These are phyloP conservation scores for Oryzias javanicus DNA, from an alignment of 2,113 vertebrate species.

Conservation along the genomic window DNA sequence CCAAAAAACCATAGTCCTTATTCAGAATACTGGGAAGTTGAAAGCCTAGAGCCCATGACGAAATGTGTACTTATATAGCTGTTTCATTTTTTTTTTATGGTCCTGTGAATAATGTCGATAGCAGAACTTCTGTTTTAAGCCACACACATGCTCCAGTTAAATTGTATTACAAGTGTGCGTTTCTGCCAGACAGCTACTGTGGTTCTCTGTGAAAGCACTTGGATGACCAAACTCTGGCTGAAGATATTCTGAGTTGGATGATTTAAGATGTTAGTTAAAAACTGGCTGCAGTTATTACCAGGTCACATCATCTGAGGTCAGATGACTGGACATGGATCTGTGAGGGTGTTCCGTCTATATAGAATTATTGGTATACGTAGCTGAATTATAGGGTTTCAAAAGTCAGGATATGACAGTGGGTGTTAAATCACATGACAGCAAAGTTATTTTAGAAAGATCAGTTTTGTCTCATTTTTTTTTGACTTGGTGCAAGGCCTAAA, in stretches of 20 bases:
- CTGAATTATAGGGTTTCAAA: neutral
- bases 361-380: slow-evolving; percentile 7
- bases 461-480: neutral
- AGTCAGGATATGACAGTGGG: slow-evolving; percentile 18
- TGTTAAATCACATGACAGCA: slow-evolving; percentile 3
- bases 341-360: slow-evolving; percentile 12
- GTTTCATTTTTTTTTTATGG: too few species aligned
- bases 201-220: slow-evolving; percentile 53
- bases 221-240: slow-evolving; percentile 66
- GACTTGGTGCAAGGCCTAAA: neutral
- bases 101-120: neutral
- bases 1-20: slow-evolving; percentile 48
- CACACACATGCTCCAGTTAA: slow-evolving; percentile 12
- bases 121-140: slow-evolving; percentile 17
- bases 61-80: too few species aligned
- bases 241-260: slow-evolving; percentile 52
- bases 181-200: slow-evolving; percentile 35
- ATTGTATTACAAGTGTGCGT: slow-evolving; percentile 38
- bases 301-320: slow-evolving; percentile 39
- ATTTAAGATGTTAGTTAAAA: slow-evolving; percentile 55
- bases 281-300: slow-evolving; percentile 31
- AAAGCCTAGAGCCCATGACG: slow-evolving; percentile 17
- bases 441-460: slow-evolving; percentile 4
- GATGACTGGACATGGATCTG: slow-evolving; percentile 18
- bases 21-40: slow-evolving; percentile 50